A percentile compares a stretch with the other conserved stretches of the same genome.
Conservation (phyloP, 2,888 invertebrate genomes). For the Uropetala carovei region DNA sequence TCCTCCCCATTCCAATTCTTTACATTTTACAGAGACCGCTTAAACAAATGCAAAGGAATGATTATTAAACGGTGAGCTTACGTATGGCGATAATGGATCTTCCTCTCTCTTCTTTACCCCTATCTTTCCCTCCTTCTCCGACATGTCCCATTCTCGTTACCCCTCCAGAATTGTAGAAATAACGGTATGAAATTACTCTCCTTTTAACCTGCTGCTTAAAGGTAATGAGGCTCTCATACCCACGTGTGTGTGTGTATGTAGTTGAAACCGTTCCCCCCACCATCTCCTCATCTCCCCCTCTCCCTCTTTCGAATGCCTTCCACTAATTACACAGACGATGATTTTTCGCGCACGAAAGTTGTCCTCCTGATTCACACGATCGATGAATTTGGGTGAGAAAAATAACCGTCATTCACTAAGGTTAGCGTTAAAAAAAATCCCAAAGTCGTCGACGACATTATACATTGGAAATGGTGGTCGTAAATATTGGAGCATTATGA, state of each 20-base stretch:
- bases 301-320: no score
- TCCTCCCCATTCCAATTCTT: background rate
- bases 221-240: background rate
- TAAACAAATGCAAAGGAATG: background rate
- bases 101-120: background rate
- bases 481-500: background rate
- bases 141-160: background rate
- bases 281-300: no score
- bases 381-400: background rate
- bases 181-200: background rate
- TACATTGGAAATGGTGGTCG: background rate
- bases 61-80: slow-evolving; percentile 7
- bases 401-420: background rate
- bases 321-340: background rate
- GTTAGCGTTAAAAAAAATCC: no score
- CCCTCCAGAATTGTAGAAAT: background rate
- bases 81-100: background rate
- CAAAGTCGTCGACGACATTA: no score
- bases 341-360: background rate
- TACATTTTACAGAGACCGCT: background rate
- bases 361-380: background rate
- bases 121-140: background rate
- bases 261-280: no score
- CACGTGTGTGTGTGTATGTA: no score
- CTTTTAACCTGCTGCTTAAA: background rate